Conservation (phyloP, 2,797 vertebrate species). For the Natrix natrix region DNA sequence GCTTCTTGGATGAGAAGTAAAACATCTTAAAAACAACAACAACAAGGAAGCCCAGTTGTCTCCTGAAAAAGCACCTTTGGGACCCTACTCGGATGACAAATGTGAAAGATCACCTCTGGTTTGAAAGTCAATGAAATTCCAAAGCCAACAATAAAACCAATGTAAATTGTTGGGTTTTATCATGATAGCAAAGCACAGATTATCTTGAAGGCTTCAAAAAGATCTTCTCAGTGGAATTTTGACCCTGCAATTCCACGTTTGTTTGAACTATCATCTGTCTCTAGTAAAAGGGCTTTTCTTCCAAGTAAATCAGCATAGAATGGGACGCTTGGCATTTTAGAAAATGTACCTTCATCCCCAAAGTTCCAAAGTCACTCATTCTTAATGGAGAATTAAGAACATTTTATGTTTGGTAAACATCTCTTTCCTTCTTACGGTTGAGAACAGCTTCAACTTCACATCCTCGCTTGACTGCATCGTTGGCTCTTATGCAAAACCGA, state of each 20-base stretch:
- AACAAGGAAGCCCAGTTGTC: no score
- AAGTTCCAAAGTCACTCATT: background rate
- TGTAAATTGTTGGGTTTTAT: background rate
- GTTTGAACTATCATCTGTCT: background rate
- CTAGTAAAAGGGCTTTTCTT: background rate
- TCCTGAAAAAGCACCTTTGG: no score
- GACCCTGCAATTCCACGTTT: background rate
- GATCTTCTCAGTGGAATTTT: background rate
- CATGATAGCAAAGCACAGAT: background rate
- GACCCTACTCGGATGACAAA: background rate
- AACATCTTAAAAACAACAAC: no score
- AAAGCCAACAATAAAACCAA: background rate
- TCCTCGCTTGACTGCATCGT: background rate
- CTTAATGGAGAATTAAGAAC: background rate
- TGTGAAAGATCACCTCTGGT: background rate
- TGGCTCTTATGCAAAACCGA: fast-evolving
- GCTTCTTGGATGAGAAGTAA: no score
- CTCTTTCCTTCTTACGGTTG: background rate
- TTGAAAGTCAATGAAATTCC: background rate
- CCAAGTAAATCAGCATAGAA: background rate
- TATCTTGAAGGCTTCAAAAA: background rate
- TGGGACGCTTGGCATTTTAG: background rate
- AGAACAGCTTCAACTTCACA: constrained; percentile 8
- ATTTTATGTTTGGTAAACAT: background rate
- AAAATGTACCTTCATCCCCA: background rate